Evolutionary conservation across 2,888 invertebrate species (phyloP).

Genomic region (Amphiduros pacificus): DNA sequence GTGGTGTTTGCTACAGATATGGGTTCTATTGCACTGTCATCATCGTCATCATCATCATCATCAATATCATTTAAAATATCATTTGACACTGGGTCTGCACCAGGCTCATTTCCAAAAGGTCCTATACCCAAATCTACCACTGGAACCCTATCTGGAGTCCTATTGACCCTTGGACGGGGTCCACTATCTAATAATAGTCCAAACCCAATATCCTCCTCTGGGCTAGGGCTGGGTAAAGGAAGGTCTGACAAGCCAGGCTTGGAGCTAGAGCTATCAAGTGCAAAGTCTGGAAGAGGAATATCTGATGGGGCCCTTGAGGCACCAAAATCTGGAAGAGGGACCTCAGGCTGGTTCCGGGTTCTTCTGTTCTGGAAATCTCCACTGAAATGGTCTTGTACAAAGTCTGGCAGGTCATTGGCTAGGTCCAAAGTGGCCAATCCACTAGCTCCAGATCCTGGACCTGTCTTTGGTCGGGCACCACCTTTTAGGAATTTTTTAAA

Average conservation of each 20-base stretch:
- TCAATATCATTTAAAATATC: constrained; percentile 1
- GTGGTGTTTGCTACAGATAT: constrained; percentile 6
- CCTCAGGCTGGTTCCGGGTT: constrained; percentile 8
- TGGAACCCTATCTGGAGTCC: background rate
- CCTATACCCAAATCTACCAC: background rate
- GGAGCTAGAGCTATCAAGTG: constrained; percentile 30
- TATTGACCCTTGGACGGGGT: background rate
- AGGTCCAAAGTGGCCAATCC: constrained; percentile 34
- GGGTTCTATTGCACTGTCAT: background rate
- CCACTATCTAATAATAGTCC: background rate
- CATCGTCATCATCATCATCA: constrained; percentile 9
- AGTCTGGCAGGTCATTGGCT: constrained; percentile 54
- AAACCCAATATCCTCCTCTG: background rate
- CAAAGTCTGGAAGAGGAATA: constrained; percentile 40
- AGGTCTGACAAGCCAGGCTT: background rate
- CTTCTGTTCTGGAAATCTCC: background rate
- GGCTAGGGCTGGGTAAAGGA: background rate
- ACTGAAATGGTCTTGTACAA: constrained; percentile 50
- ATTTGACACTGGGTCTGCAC: background rate
- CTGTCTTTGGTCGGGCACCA: constrained; percentile 4
- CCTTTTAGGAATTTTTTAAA: constrained; percentile 52
- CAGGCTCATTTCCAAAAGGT: background rate
- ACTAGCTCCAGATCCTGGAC: constrained; percentile 7
- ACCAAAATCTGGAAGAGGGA: constrained; percentile 43
- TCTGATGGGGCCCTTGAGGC: constrained; percentile 11